Base-by-base conservation (phyloP, 2,113 vertebrate species). In the Sander vitreus region DNA sequence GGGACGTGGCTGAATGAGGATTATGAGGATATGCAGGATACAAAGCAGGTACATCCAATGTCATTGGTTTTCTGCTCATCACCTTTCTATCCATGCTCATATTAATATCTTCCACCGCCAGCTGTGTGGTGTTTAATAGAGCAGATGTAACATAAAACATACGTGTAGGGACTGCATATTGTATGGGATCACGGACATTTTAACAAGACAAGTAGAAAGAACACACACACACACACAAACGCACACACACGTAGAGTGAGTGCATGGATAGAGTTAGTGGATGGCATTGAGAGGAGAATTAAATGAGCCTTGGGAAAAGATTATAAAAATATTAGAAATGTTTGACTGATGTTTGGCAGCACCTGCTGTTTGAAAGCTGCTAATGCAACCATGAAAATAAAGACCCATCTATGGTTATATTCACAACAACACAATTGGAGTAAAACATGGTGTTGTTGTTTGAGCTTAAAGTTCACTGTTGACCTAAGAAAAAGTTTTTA, bases 91-190 rank as follows among this genome's bases (percentile, higher is more conserved):
- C 21, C 4, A 0, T 14, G 39, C 67, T 55, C 50, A 30, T 77
- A n/a, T 71, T 65, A 48, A 75, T 60, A 64, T 63, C 48, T 67
- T 47, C 48, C 14, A 4, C 53, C n/a, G 3, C 48, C 74, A 70
- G 77, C 70, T 89, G 87, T 4, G 70, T 11, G 43, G 21, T 9
- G 76, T 84, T 76, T 81, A 85, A 75, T 21, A n/a, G 78, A 55
- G 63, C 81, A 78, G 82, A 80, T 81, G 85, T 72, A 75, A 33
- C 14, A 23, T 81, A 81, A 84, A 91, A 84, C 43, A 45, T 36
- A 25, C 4, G 1, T 12, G 33, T 53, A 1, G 5, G 54, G 23
- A 16, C 51, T 30, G 18, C 6, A 36, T 13, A 73, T 53, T 39
- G 30, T 13, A 3, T 33, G 45, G 13, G 23, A 45, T n/a, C 7